Percentiles rank a stretch among this genome's conserved stretches.
Evolutionary conservation across 2,797 vertebrate genomes (phyloP).

Genomic region (Cynopterus sphinx): DNA sequence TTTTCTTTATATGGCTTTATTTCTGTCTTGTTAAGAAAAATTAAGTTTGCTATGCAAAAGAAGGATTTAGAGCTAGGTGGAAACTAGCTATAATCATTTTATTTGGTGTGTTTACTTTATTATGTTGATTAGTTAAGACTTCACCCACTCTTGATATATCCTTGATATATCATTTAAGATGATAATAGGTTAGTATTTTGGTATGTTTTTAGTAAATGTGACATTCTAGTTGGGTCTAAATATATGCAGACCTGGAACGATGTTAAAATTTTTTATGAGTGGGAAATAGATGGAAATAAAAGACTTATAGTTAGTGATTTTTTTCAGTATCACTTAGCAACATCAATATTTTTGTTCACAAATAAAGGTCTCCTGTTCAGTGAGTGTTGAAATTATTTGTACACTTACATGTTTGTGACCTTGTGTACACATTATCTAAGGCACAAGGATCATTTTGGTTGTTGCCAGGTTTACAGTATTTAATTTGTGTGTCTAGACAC

Average conservation of each 20-base stretch:
- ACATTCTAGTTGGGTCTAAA: conserved; percentile 63
- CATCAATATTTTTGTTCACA: conserved; percentile 87
- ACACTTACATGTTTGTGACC: conserved; percentile 70
- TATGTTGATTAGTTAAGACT: conserved; percentile 8
- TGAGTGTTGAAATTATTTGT: conserved; percentile 62
- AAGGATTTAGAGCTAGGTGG: not conserved
- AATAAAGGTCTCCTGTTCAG: conserved; percentile 81
- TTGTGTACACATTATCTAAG: conserved; percentile 63
- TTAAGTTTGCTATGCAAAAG: not conserved
- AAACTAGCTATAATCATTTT: not conserved
- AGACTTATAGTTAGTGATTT: conserved; percentile 67
- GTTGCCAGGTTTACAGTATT: conserved; percentile 71
- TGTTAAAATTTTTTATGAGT: conserved; percentile 77
- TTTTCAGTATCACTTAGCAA: conserved; percentile 83
- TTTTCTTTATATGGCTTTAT: not conserved
- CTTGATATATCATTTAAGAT: conserved; percentile 51
- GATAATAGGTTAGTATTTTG: conserved; percentile 54
- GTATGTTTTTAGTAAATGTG: conserved; percentile 74
- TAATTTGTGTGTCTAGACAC: conserved; percentile 87
- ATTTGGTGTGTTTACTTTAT: not conserved
- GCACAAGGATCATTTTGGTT: conserved; percentile 69
- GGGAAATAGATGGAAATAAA: conserved; percentile 76
- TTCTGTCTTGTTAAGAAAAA: conserved; percentile 25
- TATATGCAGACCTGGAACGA: conserved; percentile 62
- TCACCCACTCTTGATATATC: conserved; percentile 31